These are phyloP conservation scores for Ctenopoma kingsleyae DNA, from an alignment of 2,797 vertebrate species.

Conservation along the genomic window DNA sequence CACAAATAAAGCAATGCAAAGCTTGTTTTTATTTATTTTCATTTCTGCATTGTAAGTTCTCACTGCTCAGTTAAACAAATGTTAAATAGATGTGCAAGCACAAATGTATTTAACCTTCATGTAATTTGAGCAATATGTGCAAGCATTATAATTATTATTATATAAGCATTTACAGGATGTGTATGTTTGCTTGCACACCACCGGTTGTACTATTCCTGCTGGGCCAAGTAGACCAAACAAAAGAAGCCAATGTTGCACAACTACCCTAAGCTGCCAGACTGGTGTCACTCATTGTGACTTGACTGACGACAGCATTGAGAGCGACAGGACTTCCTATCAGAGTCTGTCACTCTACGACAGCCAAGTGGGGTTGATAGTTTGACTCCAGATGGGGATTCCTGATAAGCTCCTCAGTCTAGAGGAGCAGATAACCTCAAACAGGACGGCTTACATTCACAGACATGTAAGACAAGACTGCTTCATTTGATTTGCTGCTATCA, in stretches of 20 bases:
- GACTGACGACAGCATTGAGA: not conserved
- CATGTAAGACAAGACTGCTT: conserved; percentile 12
- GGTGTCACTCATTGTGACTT: conserved; percentile 12
- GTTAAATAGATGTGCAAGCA: too few relatives aligned
- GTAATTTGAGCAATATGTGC: too few relatives aligned
- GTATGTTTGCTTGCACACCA: not conserved
- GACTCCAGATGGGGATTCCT: conserved; percentile 46
- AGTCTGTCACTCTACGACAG: conserved; percentile 36
- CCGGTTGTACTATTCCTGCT: not conserved
- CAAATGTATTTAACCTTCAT: too few relatives aligned
- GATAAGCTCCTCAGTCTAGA: conserved; percentile 33
- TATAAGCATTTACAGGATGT: not conserved
- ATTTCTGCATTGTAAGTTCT: too few relatives aligned
- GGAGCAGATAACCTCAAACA: conserved; percentile 17
- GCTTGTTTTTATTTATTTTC: too few relatives aligned
- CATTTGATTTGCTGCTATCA: conserved; percentile 4
- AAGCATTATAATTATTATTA: too few relatives aligned
- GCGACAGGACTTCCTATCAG: conserved; percentile 34
- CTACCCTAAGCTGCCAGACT: not conserved
- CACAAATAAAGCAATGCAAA: not conserved
- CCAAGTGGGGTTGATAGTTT: conserved; percentile 40
- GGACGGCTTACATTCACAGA: conserved; percentile 17
- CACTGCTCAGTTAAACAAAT: too few relatives aligned
- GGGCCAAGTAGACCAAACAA: not conserved
- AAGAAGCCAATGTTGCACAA: not conserved